Percentiles rank a stretch among this genome's conserved stretches.
Evolutionary conservation across 2,888 invertebrate species (phyloP).

Genomic region (Pachydiplax longipennis): DNA sequence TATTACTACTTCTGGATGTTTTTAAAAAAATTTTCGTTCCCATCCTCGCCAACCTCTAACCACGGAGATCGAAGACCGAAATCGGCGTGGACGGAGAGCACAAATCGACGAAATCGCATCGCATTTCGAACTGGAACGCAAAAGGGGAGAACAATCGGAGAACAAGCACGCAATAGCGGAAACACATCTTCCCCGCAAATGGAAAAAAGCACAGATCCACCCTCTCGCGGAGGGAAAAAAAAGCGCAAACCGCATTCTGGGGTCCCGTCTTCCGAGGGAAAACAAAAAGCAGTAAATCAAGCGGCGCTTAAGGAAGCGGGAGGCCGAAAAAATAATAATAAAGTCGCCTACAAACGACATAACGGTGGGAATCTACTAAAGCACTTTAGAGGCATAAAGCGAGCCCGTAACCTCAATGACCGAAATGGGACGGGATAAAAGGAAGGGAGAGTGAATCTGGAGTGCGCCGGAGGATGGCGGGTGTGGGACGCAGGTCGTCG

Average conservation of each 20-base stretch:
- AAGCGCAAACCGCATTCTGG: background rate
- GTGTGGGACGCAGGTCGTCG: background rate
- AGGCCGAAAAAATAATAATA: slow-evolving; percentile 8
- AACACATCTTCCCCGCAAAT: background rate
- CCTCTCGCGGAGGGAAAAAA: background rate
- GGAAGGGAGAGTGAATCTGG: background rate
- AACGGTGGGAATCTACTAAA: background rate
- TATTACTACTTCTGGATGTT: no score
- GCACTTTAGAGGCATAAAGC: background rate
- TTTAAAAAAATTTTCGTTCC: no score
- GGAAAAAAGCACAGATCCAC: background rate
- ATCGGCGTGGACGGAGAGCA: no score
- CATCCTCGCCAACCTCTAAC: no score
- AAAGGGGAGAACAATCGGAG: background rate
- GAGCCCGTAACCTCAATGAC: background rate
- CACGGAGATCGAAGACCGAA: no score
- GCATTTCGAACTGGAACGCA: no score
- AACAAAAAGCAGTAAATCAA: slow-evolving; percentile 23
- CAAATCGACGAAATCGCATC: no score
- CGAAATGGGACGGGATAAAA: background rate
- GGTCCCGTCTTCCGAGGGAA: background rate
- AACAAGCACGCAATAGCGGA: background rate
- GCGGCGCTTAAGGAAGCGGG: background rate
- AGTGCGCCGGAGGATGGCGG: background rate
- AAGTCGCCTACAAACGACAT: slow-evolving; percentile 20